Conservation (phyloP, 2,888 invertebrate genomes). For the Caenorhabditis sp. region DNA sequence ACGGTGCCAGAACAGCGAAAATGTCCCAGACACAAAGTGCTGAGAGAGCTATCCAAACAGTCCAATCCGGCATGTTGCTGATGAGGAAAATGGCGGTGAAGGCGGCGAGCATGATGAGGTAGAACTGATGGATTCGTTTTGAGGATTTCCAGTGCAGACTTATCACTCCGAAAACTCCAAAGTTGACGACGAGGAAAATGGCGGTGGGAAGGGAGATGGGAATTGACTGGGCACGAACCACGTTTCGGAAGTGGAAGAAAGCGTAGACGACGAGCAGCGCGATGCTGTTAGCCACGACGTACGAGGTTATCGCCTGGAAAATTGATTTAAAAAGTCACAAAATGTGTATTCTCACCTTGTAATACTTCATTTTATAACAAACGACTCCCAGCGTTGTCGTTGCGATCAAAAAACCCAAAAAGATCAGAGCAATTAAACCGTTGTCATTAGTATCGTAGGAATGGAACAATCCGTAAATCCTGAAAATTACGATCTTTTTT, state of each 20-base stretch:
- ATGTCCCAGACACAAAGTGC: slow-evolving; percentile 48
- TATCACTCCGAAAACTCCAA: slow-evolving; percentile 46
- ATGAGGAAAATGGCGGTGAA: slow-evolving; percentile 45
- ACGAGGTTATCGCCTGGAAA: slow-evolving; percentile 32
- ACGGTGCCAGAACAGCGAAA: slow-evolving; percentile 50
- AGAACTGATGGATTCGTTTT: slow-evolving; percentile 35
- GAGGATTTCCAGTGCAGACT: slow-evolving; percentile 47
- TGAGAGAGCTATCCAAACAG: slow-evolving; percentile 40
- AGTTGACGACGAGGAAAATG: slow-evolving; percentile 32
- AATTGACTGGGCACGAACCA: slow-evolving; percentile 11
- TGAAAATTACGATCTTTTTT: too few species aligned
- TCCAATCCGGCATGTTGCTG: slow-evolving; percentile 50
- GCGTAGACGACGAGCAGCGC: slow-evolving; percentile 28
- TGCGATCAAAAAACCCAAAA: slow-evolving; percentile 23
- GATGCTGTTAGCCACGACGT: slow-evolving; percentile 26
- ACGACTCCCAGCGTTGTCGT: slow-evolving; percentile 38
- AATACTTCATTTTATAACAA: slow-evolving; percentile 35
- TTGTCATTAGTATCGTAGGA: slow-evolving; percentile 41
- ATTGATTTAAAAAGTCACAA: not conserved
- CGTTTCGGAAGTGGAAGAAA: slow-evolving; percentile 16
- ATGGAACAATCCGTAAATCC: slow-evolving; percentile 39
- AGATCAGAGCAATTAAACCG: slow-evolving; percentile 7
- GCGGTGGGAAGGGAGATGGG: slow-evolving; percentile 34
- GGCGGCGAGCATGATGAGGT: slow-evolving; percentile 46
- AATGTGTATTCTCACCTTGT: slow-evolving; percentile 25